Conservation (phyloP, 30 jellyfish, hydroid and myxozoan genomes). For the Mastigias papua region DNA sequence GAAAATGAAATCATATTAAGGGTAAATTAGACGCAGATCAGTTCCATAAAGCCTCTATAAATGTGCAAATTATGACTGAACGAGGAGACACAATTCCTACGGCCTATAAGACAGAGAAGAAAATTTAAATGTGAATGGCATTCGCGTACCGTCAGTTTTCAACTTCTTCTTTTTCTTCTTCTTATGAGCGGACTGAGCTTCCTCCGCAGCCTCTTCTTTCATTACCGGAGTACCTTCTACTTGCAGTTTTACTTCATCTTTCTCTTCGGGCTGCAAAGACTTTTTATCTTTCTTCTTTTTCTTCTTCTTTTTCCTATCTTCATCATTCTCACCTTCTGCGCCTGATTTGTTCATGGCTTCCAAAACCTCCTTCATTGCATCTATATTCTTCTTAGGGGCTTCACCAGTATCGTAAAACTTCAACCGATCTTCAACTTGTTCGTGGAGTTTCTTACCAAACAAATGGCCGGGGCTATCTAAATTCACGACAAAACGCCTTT, state of each 20-base stretch:
- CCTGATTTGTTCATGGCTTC: conserved; percentile 77
- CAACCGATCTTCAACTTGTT: conserved; percentile 98
- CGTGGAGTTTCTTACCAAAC: conserved; percentile 94
- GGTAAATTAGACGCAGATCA: too few relatives aligned
- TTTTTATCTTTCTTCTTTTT: conserved; percentile 80
- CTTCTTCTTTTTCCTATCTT: conserved; percentile 77
- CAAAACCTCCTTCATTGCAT: conserved; percentile 94
- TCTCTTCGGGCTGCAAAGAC: conserved; percentile 49
- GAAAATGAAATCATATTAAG: too few relatives aligned
- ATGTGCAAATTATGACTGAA: too few relatives aligned
- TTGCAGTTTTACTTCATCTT: conserved; percentile 15
- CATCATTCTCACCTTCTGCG: conserved; percentile 34
- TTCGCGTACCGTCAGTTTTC: conserved; percentile 26
- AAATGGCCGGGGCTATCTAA: conserved; percentile 83
- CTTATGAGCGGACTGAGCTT: neutral
- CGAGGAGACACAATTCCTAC: too few relatives aligned
- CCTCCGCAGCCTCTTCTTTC: neutral
- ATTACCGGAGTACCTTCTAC: neutral
- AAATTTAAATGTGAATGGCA: neutral
- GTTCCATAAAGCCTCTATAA: too few relatives aligned
- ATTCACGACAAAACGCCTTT: conserved; percentile 4
- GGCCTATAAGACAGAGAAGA: too few relatives aligned
- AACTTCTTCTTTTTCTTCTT: conserved; percentile 33
- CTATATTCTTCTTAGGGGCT: conserved; percentile 95
- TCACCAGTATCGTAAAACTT: conserved; percentile 94